phyloP scores from a whole-genome alignment of 2,113 vertebrate species.

The Willisornis vidua region DNA sequence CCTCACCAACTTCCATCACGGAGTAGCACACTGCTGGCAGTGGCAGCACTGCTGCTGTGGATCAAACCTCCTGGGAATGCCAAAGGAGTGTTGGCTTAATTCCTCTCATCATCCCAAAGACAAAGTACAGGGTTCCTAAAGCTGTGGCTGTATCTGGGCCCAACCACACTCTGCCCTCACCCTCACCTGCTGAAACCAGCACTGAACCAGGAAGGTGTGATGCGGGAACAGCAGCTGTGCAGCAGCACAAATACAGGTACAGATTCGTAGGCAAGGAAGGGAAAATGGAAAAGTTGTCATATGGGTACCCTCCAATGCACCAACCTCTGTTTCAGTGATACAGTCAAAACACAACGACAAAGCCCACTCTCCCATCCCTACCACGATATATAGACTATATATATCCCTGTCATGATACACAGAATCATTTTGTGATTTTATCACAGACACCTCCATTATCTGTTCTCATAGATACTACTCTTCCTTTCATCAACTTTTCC shows the following conservation, averaged over 20 bases:
- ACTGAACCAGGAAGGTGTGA: background rate
- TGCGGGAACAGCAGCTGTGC: background rate
- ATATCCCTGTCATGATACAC: background rate
- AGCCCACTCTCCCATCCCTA: background rate
- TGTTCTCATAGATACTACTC: background rate
- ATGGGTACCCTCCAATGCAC: background rate
- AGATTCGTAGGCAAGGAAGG: background rate
- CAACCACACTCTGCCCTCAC: background rate
- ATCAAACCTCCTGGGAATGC: background rate
- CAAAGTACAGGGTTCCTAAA: background rate
- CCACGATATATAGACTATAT: background rate
- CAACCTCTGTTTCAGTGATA: background rate
- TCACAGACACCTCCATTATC: background rate
- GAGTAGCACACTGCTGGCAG: background rate
- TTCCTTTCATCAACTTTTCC: background rate
- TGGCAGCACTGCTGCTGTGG: background rate
- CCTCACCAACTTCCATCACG: background rate
- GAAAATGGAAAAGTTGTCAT: background rate
- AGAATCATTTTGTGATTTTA: background rate
- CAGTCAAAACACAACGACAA: background rate
- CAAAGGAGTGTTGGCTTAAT: background rate
- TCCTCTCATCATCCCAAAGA: background rate
- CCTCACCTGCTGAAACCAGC: background rate
- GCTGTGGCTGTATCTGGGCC: background rate
- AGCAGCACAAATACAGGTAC: background rate